phyloP scores from a whole-genome alignment of 2,113 vertebrate genomes.

The Plotosus lineatus region DNA sequence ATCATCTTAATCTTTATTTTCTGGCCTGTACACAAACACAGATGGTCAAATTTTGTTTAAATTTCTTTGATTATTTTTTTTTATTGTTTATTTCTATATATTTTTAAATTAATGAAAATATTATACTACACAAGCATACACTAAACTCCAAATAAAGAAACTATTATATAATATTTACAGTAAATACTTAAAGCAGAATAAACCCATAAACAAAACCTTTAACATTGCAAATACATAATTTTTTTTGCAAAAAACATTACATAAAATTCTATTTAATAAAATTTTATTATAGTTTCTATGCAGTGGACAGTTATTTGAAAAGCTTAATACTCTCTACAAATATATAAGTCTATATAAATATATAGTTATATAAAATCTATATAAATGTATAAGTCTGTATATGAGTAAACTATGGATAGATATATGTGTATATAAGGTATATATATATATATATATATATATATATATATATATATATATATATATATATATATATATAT shows the following conservation, averaged over 20 bases:
- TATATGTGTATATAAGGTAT: no score
- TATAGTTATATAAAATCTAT: no score
- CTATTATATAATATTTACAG: background rate
- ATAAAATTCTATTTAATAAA: background rate
- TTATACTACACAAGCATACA: background rate
- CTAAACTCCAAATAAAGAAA: background rate
- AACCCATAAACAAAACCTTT: background rate
- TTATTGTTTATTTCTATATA: no score
- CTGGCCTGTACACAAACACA: background rate
- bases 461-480: no score
- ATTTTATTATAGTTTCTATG: background rate
- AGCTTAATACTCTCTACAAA: background rate
- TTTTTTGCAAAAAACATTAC: background rate
- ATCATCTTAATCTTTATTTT: background rate
- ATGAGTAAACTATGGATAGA: no score
- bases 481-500: no score
- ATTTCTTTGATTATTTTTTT: background rate
- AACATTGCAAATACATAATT: background rate
- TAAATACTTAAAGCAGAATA: background rate
- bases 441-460: background rate
- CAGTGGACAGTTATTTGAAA: background rate
- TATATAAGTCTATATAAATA: background rate
- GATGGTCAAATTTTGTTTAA: background rate
- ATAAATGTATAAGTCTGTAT: no score
- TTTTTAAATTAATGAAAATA: background rate